phyloP scores from a whole-genome alignment of 53 echinoderm and acorn worm genomes.

The Temnopleurus reevesii region DNA sequence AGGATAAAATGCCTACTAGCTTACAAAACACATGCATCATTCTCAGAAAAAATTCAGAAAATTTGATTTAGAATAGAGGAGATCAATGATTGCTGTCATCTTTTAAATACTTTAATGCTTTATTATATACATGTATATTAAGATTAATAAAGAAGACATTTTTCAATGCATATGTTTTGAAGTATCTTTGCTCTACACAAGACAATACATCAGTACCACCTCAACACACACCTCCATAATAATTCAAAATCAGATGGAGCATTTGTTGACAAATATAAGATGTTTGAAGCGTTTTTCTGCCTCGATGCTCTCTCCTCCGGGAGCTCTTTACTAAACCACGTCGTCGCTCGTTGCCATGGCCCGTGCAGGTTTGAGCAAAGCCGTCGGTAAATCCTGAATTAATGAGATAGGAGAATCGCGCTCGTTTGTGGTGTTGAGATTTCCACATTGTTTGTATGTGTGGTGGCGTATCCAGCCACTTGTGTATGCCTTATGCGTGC shows the following conservation, averaged over 20 bases:
- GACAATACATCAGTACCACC: too few species aligned
- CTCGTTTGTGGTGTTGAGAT: neutral
- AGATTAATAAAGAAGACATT: too few species aligned
- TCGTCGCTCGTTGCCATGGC: neutral
- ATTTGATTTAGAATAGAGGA: too few species aligned
- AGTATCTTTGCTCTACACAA: too few species aligned
- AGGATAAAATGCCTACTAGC: too few species aligned
- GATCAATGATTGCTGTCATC: too few species aligned
- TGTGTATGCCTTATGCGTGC: too few species aligned
- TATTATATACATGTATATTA: too few species aligned
- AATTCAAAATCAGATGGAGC: neutral
- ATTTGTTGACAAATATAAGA: neutral
- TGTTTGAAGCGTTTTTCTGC: neutral
- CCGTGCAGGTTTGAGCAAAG: slow-evolving; percentile 21
- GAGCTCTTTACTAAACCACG: slow-evolving; percentile 14
- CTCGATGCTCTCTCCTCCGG: neutral
- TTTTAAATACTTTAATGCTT: too few species aligned
- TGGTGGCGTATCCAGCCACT: slow-evolving; percentile 4
- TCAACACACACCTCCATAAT: neutral
- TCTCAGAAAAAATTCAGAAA: too few species aligned
- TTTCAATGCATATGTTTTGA: too few species aligned
- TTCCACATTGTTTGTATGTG: neutral
- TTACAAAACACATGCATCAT: too few species aligned
- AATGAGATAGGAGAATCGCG: slow-evolving; percentile 37
- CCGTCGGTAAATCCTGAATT: slow-evolving; percentile 35